Percentiles rank a stretch among this genome's conserved stretches.
These are phyloP conservation scores for Atta colombica DNA, from an alignment of 1,140 invertebrate species.

Conservation along the genomic window DNA sequence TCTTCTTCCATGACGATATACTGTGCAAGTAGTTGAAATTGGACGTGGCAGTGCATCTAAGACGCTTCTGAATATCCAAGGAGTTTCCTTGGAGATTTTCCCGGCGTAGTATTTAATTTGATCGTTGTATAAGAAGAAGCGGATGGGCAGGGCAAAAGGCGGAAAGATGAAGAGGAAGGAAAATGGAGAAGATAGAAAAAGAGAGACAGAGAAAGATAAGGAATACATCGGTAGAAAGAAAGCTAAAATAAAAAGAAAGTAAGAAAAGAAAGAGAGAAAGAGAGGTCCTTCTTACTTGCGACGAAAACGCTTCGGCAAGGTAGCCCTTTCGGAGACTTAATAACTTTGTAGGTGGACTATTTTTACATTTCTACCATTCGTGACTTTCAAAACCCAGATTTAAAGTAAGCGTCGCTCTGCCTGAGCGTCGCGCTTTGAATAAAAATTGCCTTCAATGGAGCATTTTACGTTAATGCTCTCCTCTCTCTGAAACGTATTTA, in stretches of 20 bases:
- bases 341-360: constrained; percentile 80
- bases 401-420: constrained; percentile 78
- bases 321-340: constrained; percentile 79
- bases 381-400: constrained; percentile 84
- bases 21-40: constrained; percentile 66
- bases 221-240: constrained; percentile 26
- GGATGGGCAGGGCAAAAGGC: constrained; percentile 51
- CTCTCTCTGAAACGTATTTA: constrained; percentile 46
- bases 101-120: constrained; percentile 80
- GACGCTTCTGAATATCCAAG: constrained; percentile 72
- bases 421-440: constrained; percentile 84
- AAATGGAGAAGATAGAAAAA: constrained; percentile 48
- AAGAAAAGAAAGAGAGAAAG: constrained; percentile 8
- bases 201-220: constrained; percentile 37
- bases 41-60: constrained; percentile 72
- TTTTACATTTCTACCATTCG: constrained; percentile 83
- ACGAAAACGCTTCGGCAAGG: constrained; percentile 60
- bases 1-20: constrained; percentile 35
- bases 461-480: constrained; percentile 82
- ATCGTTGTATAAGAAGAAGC: constrained; percentile 71
- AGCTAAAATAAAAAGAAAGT: constrained; percentile 30
- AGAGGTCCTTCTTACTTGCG: constrained; percentile 1
- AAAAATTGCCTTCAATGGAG: constrained; percentile 85
- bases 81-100: constrained; percentile 68
- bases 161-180: constrained; percentile 61